phyloP scores from a whole-genome alignment of 1,140 invertebrate species.

The Drosophila mauritiana region DNA sequence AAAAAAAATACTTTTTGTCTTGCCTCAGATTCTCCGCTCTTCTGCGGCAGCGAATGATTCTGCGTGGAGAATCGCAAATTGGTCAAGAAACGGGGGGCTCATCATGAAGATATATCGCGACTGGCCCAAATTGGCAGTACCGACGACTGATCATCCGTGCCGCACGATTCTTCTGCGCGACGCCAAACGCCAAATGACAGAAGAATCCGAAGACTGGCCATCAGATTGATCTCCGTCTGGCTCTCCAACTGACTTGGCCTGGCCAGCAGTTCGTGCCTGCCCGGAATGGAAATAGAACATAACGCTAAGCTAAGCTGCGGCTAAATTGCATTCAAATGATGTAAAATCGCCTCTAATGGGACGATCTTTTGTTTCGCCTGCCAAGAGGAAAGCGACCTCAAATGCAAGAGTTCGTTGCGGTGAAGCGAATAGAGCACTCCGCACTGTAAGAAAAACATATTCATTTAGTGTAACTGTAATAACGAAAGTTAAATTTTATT shows the following conservation, averaged over 20 bases:
- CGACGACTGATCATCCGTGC: slow-evolving; percentile 64
- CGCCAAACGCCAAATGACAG: slow-evolving; percentile 29
- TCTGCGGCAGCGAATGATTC: neutral
- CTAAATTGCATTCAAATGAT: slow-evolving; percentile 80
- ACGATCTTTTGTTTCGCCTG: slow-evolving; percentile 64
- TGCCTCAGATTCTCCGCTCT: slow-evolving; percentile 1
- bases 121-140: slow-evolving; percentile 61
- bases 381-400: slow-evolving; percentile 71
- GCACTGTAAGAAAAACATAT: slow-evolving; percentile 1
- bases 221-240: slow-evolving; percentile 42
- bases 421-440: slow-evolving; percentile 60
- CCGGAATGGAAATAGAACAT: slow-evolving; percentile 78
- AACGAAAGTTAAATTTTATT: too few species aligned
- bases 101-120: slow-evolving; percentile 42
- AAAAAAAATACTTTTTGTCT: neutral
- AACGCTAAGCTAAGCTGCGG: slow-evolving; percentile 74
- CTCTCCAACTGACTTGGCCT: slow-evolving; percentile 25
- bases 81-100: slow-evolving; percentile 47
- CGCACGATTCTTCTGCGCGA: slow-evolving; percentile 59
- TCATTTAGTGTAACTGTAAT: neutral
- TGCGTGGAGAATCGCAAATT: slow-evolving; percentile 59
- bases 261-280: slow-evolving; percentile 26
- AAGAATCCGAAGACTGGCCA: slow-evolving; percentile 18
- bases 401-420: slow-evolving; percentile 68
- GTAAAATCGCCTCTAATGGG: slow-evolving; percentile 75